Evolutionary conservation across 2,888 invertebrate species (phyloP), one percentile per base, ranked within the genome.

Genomic region (Leptopilina drosophilae): DNA sequence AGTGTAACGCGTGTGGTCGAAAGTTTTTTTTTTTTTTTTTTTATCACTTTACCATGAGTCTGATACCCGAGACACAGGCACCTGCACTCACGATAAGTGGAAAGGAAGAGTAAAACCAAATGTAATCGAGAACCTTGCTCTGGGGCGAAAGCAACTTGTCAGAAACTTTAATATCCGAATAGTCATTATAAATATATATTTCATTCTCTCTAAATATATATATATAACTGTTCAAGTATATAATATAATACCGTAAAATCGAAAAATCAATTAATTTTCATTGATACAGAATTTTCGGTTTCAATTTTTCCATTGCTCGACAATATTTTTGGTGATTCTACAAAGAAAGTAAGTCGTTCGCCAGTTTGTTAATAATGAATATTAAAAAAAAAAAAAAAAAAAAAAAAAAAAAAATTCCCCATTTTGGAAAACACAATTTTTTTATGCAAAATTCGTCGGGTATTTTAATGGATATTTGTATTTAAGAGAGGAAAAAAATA

Each of bases 1-100:
- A 73, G 69, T 73, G 69, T 73, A 73, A 56, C 53, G 69, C 8
- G 26, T 73, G 69, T 73, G 69, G 69, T 73, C 69, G n/a, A 73
- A 69, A 53, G 0, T 62, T 56, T 53, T 49, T 73, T 69, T 73
- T 73, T 33, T 26, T 14, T 69, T 69, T 69, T 69, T 53, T 26
- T 26, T 46, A 66, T 15, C 46, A 46, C 67, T 15, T n/a, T 46
- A 49, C 46, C 67, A 20, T 67, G 67, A 42, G 12, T 53, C 14
- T 53, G 49, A 53, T 73, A 73, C 33, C 49, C 49, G 69, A 73
- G 67, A 33, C 26, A 53, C 69, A 53, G n/a, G 53, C 53, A 53
- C 49, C 53, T 73, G 49, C 33, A 73, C 53, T 73, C 40, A 26
- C 53, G 49, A 26, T 26, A 56, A 53, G 69, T 53, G 33, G 33